Evolutionary conservation across 2,113 vertebrate genomes (phyloP).

Genomic region (Tretioscincus oriximinensis): DNA sequence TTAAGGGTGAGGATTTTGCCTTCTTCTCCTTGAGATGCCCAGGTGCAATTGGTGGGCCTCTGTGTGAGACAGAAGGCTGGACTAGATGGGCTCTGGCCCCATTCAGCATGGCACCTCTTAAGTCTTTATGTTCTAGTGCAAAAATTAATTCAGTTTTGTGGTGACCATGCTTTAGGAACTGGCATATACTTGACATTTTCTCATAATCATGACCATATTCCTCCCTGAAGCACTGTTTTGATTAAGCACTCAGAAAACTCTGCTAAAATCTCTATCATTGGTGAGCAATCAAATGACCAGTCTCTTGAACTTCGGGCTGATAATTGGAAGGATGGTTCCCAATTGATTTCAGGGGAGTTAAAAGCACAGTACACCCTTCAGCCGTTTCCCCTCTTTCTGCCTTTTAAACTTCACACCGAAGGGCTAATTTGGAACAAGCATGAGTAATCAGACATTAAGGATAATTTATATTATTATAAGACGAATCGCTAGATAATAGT

Average conservation of each 20-base stretch:
- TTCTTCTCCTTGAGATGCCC: too few species aligned
- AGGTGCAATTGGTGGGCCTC: too few species aligned
- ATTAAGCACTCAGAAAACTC: constrained; percentile 59
- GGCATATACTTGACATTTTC: constrained; percentile 57
- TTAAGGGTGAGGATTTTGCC: too few species aligned
- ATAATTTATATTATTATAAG: constrained; percentile 26
- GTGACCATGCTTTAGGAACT: constrained; percentile 58
- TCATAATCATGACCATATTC: constrained; percentile 46
- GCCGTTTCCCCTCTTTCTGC: neutral
- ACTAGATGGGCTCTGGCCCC: too few species aligned
- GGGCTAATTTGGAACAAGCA: constrained; percentile 42
- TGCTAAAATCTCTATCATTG: constrained; percentile 47
- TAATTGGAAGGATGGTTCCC: constrained; percentile 32
- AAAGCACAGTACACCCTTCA: constrained; percentile 24
- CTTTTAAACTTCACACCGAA: constrained; percentile 44
- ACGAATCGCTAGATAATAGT: constrained; percentile 26
- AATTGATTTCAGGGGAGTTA: constrained; percentile 40
- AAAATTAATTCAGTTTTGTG: constrained; percentile 66
- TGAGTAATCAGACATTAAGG: constrained; percentile 40
- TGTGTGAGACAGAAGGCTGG: too few species aligned
- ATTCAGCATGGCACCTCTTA: too few species aligned
- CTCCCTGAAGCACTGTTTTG: constrained; percentile 59
- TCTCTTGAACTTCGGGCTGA: constrained; percentile 45
- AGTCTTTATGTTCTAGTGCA: constrained; percentile 10
- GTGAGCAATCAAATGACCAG: constrained; percentile 36